These are phyloP conservation scores for Agrypnus murinus DNA, from an alignment of 2,888 invertebrate species.

Conservation along the genomic window DNA sequence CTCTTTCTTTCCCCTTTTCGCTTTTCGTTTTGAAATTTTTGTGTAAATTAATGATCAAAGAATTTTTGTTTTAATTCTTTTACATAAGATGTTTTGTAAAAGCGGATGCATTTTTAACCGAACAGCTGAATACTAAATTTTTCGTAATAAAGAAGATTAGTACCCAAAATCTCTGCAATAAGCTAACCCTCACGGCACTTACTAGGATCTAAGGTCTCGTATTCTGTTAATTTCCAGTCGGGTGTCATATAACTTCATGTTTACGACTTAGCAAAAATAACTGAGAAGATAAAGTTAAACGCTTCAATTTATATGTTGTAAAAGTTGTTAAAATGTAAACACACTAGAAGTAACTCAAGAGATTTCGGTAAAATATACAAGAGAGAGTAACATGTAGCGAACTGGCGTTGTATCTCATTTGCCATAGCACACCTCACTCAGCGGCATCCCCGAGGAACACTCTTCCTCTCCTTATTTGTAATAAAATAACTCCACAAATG, in stretches of 20 bases:
- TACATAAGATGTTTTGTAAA: not conserved
- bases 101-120: too few relatives aligned
- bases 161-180: not conserved
- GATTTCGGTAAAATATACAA: conserved; percentile 58
- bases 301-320: conserved; percentile 50
- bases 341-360: conserved; percentile 52
- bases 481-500: conserved; percentile 72
- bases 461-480: conserved; percentile 72
- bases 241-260: conserved; percentile 38
- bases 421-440: conserved; percentile 69
- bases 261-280: conserved; percentile 45
- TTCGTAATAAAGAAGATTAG: not conserved
- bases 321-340: conserved; percentile 53
- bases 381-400: conserved; percentile 56
- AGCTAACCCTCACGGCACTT: not conserved
- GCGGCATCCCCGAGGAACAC: conserved; percentile 69
- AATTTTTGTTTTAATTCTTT: not conserved
- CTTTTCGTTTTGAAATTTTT: not conserved
- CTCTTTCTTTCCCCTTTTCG: conserved; percentile 36
- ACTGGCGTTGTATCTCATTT: conserved; percentile 69
- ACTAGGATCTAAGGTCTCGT: conserved; percentile 1
- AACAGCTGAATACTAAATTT: not conserved
- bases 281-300: conserved; percentile 46
- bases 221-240: conserved; percentile 38
- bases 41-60: not conserved